Evolutionary conservation across 2,888 invertebrate genomes (phyloP), one percentile per base, ranked within the genome.

Genomic region (Cephus sareptanus): DNA sequence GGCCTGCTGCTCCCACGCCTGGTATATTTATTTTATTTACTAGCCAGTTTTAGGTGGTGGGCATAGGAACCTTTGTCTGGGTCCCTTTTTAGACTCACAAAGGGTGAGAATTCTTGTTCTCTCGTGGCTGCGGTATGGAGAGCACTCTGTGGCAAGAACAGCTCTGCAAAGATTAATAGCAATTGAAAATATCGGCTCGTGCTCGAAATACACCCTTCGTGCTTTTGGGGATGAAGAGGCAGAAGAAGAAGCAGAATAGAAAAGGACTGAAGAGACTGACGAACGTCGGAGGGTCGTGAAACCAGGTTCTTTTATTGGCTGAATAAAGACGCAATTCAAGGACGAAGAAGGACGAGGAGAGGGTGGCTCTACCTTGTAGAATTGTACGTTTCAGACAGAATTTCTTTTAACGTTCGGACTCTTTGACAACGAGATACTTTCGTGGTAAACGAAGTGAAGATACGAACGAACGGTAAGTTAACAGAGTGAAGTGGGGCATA

Each of bases 141-240:
- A 23, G 56, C 23, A 56, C 74, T 74, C 30, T 37, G 34, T 37
- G 34, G 31, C 71, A 23, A 13, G 31, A 71, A 33, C 56, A 56
- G 56, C 6, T 3, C 75, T 37, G 56, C 1, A 31, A 15, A 13
- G 71, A 23, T 33, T 77, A 75, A 77, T 71, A 35, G 77, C 77
- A 77, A 77, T 71, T 70, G 77, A 77, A 75, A 77, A 75, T 77
- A 75, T 77, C 71, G 70, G 70, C 75, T 75, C 77, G 75, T 75
- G 77, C 71, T 71, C 34, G 56, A 35, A 35, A 70, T 9, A 0
- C 56, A 56, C 56, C 9, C 56, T 56, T 15, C 56, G 6, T 56
- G 23, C 23, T 56, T 23, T 56, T 56, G 56, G 23, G 56, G 56
- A 56, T 56, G 74, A 73, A 31, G 34, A 35, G 35, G 74, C 23